Conservation (phyloP, 2,888 invertebrate species). For the Mesopsocus fuscifrons region DNA sequence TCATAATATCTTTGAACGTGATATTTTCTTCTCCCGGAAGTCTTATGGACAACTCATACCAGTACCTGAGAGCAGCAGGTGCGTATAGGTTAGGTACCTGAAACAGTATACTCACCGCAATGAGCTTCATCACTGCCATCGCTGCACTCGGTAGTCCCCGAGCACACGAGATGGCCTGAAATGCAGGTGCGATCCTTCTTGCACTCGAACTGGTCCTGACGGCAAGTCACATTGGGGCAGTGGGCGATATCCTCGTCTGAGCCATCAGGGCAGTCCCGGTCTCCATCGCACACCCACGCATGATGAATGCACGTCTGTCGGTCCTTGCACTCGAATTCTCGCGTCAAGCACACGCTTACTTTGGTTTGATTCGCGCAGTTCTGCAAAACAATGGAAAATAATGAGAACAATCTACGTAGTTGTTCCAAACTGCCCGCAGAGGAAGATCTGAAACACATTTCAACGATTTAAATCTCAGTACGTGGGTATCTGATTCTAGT, state of each 20-base stretch:
- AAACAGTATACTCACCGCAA: conserved; percentile 63
- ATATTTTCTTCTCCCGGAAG: background rate
- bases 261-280: conserved; percentile 63
- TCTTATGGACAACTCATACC: no score
- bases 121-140: conserved; percentile 75
- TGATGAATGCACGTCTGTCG: conserved; percentile 60
- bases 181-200: conserved; percentile 54
- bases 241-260: conserved; percentile 43
- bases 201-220: conserved; percentile 75
- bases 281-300: conserved; percentile 71
- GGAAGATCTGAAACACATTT: background rate
- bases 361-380: conserved; percentile 34
- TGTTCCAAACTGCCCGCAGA: background rate
- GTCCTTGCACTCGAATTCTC: conserved; percentile 65
- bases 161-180: conserved; percentile 61
- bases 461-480: no score
- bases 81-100: no score
- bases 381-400: conserved; percentile 22
- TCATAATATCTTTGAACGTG: background rate
- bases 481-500: no score
- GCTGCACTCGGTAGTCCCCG: conserved; percentile 58
- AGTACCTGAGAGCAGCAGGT: no score
- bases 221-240: conserved; percentile 57
- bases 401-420: background rate
- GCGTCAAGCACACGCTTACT: conserved; percentile 41